Evolutionary conservation across 2,113 vertebrate genomes (phyloP).

Genomic region (Pica pica): DNA sequence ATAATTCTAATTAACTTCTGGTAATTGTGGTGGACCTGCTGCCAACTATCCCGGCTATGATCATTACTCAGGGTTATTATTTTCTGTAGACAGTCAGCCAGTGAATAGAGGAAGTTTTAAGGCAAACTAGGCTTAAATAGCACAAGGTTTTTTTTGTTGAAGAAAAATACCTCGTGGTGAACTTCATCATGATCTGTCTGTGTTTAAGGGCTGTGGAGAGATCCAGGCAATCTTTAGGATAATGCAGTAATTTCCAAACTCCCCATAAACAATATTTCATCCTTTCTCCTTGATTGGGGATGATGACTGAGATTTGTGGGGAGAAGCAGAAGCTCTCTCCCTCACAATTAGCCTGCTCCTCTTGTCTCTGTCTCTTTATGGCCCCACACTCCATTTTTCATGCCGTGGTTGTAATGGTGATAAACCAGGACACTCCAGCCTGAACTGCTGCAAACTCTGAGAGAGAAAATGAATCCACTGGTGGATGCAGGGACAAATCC

Average conservation of each 20-base stretch:
- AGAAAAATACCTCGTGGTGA: constrained; percentile 17
- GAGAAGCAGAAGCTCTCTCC: neutral
- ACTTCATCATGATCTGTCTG: neutral
- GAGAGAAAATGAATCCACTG: neutral
- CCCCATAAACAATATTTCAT: neutral
- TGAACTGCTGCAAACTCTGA: neutral
- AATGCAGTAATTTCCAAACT: constrained; percentile 12
- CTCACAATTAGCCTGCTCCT: neutral
- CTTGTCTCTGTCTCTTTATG: neutral
- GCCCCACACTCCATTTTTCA: neutral
- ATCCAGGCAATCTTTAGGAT: neutral
- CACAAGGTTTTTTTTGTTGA: constrained; percentile 6
- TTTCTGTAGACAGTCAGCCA: constrained; percentile 31
- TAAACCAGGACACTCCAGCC: neutral
- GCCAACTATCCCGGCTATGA: neutral
- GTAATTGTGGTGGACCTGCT: constrained; percentile 67
- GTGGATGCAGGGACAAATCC: neutral
- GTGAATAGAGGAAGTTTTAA: constrained; percentile 39
- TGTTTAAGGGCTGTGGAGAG: constrained; percentile 18
- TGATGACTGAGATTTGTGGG: neutral
- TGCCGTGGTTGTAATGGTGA: neutral
- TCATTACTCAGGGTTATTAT: constrained; percentile 58
- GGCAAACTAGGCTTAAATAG: constrained; percentile 32
- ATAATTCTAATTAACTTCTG: constrained; percentile 74
- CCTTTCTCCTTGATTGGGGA: neutral